phyloP scores from a whole-genome alignment of 2,888 invertebrate species.

The Hermodice carunculata region DNA sequence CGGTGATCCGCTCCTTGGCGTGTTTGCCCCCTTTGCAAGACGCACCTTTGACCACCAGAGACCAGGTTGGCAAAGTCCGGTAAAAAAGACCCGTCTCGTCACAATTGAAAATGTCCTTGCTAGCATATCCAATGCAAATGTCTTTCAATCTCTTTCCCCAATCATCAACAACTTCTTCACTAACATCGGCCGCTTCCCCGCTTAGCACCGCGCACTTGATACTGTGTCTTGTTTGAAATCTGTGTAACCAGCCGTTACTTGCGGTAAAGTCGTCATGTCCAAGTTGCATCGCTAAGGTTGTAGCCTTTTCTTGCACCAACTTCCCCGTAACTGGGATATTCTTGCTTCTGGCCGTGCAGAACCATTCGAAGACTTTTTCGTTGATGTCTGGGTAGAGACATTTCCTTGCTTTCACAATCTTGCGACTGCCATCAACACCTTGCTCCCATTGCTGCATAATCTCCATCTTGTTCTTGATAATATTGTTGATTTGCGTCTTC shows the following conservation, averaged over 20 bases:
- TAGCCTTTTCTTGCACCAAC: neutral
- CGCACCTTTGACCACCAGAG: neutral
- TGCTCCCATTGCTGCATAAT: too few relatives aligned
- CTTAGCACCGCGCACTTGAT: neutral
- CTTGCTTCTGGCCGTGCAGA: neutral
- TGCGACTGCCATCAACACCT: too few relatives aligned
- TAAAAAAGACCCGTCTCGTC: conserved; percentile 3
- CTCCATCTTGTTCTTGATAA: too few relatives aligned
- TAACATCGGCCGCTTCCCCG: neutral
- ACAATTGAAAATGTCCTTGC: neutral
- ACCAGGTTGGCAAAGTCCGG: neutral
- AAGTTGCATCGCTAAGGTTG: neutral
- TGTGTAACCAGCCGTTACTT: neutral
- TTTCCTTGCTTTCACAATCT: too few relatives aligned
- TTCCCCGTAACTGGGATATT: neutral
- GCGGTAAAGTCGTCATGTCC: neutral
- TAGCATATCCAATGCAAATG: neutral
- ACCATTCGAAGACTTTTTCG: too few relatives aligned
- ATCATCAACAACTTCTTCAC: neutral
- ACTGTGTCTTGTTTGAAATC: neutral
- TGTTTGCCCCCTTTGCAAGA: neutral
- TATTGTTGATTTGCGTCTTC: too few relatives aligned
- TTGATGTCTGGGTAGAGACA: too few relatives aligned
- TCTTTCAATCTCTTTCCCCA: neutral
- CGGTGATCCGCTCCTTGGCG: neutral